phyloP scores from a whole-genome alignment of 2,888 invertebrate species.

The Polydrusus pterygomalis region DNA sequence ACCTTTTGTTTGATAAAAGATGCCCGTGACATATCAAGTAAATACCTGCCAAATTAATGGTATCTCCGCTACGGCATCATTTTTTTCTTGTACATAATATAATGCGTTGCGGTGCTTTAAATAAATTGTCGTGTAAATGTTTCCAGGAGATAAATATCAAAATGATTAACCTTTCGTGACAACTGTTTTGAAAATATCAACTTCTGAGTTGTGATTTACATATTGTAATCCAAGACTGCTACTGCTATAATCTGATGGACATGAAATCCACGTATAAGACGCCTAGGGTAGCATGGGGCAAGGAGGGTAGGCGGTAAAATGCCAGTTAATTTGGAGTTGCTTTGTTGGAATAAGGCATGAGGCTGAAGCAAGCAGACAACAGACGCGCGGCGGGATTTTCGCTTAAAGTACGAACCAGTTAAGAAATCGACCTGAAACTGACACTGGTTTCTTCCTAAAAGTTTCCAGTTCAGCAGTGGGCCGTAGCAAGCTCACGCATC shows the following conservation, averaged over 20 bases:
- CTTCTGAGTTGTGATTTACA: constrained; percentile 26
- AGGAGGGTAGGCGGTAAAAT: no score
- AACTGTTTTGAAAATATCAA: constrained; percentile 14
- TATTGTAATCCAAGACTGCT: constrained; percentile 6
- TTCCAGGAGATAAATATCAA: constrained; percentile 11
- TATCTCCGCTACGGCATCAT: constrained; percentile 1
- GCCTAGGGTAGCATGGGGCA: no score
- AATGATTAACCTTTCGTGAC: constrained; percentile 10
- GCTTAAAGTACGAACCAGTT: no score
- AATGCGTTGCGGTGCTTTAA: constrained; percentile 1
- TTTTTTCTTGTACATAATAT: constrained; percentile 4
- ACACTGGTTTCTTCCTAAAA: no score
- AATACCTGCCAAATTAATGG: constrained; percentile 17
- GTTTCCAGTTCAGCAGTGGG: no score
- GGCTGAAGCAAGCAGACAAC: no score
- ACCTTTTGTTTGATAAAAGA: not conserved
- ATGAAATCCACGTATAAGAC: no score
- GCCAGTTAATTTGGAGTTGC: no score
- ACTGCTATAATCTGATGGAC: not conserved
- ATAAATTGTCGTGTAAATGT: constrained; percentile 19
- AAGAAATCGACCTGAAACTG: no score
- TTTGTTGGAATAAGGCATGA: no score
- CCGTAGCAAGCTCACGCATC: no score
- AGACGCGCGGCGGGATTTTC: no score
- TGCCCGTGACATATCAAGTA: not conserved